phyloP scores from a whole-genome alignment of 2,113 vertebrate species.

The Myrmecobius fasciatus region DNA sequence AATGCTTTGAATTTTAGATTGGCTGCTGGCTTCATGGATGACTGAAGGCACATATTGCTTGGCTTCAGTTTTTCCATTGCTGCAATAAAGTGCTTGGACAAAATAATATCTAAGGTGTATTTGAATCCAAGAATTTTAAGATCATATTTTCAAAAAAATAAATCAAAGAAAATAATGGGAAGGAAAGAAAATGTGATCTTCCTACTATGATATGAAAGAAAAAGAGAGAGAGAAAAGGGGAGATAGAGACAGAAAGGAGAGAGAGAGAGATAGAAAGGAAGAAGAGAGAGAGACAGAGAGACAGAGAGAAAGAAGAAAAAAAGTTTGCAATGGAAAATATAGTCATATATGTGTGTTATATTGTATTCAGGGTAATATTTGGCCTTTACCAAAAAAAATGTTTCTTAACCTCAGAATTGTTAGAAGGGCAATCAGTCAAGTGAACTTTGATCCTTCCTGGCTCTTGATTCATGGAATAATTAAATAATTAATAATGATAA shows the following conservation, averaged over 20 bases:
- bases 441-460: background rate
- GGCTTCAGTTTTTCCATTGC: background rate
- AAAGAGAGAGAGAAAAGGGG: background rate
- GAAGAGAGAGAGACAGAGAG: no score
- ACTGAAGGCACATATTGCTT: background rate
- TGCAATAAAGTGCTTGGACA: background rate
- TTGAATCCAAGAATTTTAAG: background rate
- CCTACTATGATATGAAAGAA: background rate
- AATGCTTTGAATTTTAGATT: background rate
- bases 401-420: background rate
- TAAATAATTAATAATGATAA: constrained; percentile 30
- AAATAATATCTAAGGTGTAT: background rate
- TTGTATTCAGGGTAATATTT: background rate
- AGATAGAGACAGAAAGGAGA: background rate
- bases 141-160: background rate
- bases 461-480: background rate
- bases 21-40: background rate
- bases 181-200: background rate
- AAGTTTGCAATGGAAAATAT: background rate
- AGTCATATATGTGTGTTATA: background rate
- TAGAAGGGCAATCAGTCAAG: constrained; percentile 28
- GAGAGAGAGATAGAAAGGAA: no score
- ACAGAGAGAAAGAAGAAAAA: background rate
- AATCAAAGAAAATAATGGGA: background rate
- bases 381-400: constrained; percentile 3